Evolutionary conservation across 2,113 vertebrate genomes (phyloP).

Genomic region (Phyllopteryx taeniolatus): DNA sequence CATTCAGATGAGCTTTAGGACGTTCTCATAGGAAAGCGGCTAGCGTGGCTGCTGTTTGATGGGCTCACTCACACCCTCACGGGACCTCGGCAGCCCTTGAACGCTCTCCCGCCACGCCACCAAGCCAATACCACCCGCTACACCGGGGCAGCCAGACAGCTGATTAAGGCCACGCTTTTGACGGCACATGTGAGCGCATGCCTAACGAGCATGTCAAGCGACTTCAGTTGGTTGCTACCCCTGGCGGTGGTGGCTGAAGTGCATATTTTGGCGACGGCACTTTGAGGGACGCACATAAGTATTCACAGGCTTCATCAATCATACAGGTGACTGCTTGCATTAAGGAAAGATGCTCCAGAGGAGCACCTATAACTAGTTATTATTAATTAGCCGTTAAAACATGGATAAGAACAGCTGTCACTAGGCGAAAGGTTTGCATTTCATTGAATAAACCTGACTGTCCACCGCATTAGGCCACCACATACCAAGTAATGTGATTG

Average conservation of each 20-base stretch:
- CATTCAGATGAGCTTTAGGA: neutral
- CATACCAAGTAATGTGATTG: no score
- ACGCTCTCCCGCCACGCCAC: conserved; percentile 10
- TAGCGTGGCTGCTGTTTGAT: conserved; percentile 21
- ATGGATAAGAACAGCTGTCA: neutral
- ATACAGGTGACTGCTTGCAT: conserved; percentile 48
- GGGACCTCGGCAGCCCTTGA: conserved; percentile 28
- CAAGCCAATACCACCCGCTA: neutral
- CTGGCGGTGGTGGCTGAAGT: conserved; percentile 55
- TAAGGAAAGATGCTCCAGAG: conserved; percentile 2
- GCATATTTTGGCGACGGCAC: conserved; percentile 57
- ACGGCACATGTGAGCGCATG: conserved; percentile 67
- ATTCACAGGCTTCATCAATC: conserved; percentile 66
- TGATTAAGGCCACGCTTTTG: conserved; percentile 48
- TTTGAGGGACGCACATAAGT: conserved; percentile 60
- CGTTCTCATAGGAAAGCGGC: neutral
- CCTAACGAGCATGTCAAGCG: conserved; percentile 36
- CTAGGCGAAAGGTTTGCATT: no score
- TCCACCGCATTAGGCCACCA: no score
- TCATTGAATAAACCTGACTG: no score
- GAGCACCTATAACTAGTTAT: conserved; percentile 7
- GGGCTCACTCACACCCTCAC: conserved; percentile 25
- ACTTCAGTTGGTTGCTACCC: conserved; percentile 54
- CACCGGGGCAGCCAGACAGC: conserved; percentile 24
- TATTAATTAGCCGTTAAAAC: conserved; percentile 4